Evolutionary conservation across 1,140 invertebrate genomes (phyloP), one percentile per base, ranked within the genome.

Genomic region (Aplysia californica): DNA sequence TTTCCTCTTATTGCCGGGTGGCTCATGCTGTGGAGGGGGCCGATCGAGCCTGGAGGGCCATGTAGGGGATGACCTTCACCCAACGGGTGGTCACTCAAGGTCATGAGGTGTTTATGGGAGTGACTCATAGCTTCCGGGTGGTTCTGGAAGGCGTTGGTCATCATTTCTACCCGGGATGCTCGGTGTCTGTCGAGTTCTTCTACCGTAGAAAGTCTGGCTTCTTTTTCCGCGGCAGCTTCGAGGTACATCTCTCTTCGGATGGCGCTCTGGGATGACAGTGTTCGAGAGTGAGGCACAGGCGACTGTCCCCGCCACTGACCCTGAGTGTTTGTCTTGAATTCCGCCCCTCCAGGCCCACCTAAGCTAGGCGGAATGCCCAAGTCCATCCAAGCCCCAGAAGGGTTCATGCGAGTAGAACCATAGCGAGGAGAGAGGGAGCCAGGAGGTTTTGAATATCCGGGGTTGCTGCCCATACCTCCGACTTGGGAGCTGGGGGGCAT

Each of bases 141-240:
- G 23, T 31, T 35, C 5, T 70, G 68, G 31, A 70, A 70, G 23
- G 68, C 68, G 10, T 41, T 29, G 31, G 55, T 29, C 29, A 70
- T 56, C 1, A 56, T 55, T 35, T 26, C 5, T 31, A 41, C 20
- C 5, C 29, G n/a, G n/a, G n/a, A n/a, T n/a, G n/a, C 31, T 70
- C 68, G 2, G 21, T 70, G 68, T 31, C 58, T 70, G 21, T 70
- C 68, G 10, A 70, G n/a, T 0, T 70, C 68, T 15, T 56, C 68
- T 35, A 35, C 44, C 3, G 50, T 35, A 56, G 68, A n/a, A 56
- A 41, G 21, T 70, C 68, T 56, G 29, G 18, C 68, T 55, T n/a
- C n/a, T n/a, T n/a, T n/a, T n/a, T n/a, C n/a, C n/a, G n/a, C n/a
- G n/a, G n/a, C n/a, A n/a, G n/a, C n/a, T n/a, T n/a, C n/a, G n/a